phyloP scores from a whole-genome alignment of 2,797 vertebrate genomes.

The Rhinophrynus dorsalis region DNA sequence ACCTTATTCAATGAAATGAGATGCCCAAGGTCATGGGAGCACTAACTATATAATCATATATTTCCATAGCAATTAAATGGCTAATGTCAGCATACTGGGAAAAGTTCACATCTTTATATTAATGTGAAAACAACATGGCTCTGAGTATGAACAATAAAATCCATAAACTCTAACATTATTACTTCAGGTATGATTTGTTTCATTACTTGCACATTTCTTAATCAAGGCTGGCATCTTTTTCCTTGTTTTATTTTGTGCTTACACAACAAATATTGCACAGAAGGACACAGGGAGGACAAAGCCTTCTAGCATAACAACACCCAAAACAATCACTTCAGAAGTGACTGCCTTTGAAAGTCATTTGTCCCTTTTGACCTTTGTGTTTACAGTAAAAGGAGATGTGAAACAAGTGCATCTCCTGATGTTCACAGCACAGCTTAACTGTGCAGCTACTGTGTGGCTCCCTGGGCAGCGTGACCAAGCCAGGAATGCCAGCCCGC shows the following conservation, averaged over 20 bases:
- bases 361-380: conserved; percentile 40
- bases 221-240: neutral
- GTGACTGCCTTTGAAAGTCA: conserved; percentile 35
- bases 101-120: too few species aligned
- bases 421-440: conserved; percentile 5
- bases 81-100: too few species aligned
- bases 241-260: conserved; percentile 22
- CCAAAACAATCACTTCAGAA: conserved; percentile 46
- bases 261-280: conserved; percentile 45
- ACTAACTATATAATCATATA: neutral
- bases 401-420: conserved; percentile 48
- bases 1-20: too few species aligned
- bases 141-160: too few species aligned
- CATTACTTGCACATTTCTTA: conserved; percentile 24
- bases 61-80: too few species aligned
- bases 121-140: too few species aligned
- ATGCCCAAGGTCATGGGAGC: neutral
- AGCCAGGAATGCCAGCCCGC: conserved; percentile 33
- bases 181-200: conserved; percentile 5
- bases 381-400: conserved; percentile 41
- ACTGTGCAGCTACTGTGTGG: conserved; percentile 38
- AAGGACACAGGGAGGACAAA: conserved; percentile 40
- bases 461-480: conserved; percentile 36
- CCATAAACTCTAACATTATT: too few species aligned
- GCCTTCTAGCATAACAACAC: conserved; percentile 30